Base-by-base conservation (phyloP, 2,888 invertebrate species). In the Trisateles emortualis region DNA sequence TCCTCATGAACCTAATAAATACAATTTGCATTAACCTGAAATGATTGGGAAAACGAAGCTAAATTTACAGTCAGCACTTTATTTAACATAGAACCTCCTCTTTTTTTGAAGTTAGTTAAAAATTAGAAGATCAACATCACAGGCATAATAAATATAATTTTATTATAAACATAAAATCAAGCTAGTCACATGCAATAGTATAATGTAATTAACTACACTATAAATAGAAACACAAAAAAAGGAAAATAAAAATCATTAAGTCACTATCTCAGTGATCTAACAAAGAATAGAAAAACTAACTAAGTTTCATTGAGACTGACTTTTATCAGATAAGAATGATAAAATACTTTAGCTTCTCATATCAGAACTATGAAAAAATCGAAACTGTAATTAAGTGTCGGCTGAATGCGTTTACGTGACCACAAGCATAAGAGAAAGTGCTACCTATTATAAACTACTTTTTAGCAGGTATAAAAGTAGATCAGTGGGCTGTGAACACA, bases 401-500 rank as follows among this genome's bases (percentile, higher is more conserved):
- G 35, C 35, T 53, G 48, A 47, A 48, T 51, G 45, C 44, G 36
- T 66, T 68, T 51, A 59, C 56, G 66, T 66, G 64, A 68, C 57
- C 55, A 58, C 45, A 42, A 62, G 54, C 45, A 39, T 46, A 62
- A 60, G 74, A 79, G 80, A 80, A 80, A 80, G 80, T 79, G 55
- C 52, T 24, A n/a, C n/a, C n/a, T n/a, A 64, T 59, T 62, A 56
- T 4, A 68, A 47, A 38, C 9, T 43, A 19, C 66, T 70, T 72
- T 74, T 69, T 55, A 32, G 32, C 39, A 47, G 51, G 14, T 41
- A 22, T 8, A 63, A 69, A 26, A 56, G 68, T 78, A 64, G 78
- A 70, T 73, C 59, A 81, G 76, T 81, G 64, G 79, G 80, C 75
- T 77, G 75, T 69, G 72, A 48, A 66, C 57, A 41, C 57, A 51